Conservation (phyloP, 1,140 invertebrate species). For the Coenobita brevimanus region DNA sequence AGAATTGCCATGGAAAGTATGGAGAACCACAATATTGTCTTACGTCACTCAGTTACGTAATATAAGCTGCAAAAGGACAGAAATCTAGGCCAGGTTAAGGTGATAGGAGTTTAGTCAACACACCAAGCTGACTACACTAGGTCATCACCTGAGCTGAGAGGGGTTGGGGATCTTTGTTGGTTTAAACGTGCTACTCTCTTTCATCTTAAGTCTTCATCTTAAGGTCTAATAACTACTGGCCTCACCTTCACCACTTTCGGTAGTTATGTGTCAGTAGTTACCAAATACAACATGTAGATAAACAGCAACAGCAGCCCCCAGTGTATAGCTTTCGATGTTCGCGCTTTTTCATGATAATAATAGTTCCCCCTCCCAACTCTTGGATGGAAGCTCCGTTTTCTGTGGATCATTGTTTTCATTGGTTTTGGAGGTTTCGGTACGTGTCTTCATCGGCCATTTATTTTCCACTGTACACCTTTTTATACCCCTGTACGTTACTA, state of each 20-base stretch:
- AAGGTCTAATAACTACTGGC: slow-evolving; percentile 38
- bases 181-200: too few species aligned
- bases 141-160: too few species aligned
- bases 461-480: too few species aligned
- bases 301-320: slow-evolving; percentile 5
- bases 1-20: too few species aligned
- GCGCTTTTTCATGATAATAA: slow-evolving; percentile 27
- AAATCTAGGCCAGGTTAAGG: too few species aligned
- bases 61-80: too few species aligned
- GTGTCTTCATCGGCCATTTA: neutral
- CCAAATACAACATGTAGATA: slow-evolving; percentile 44
- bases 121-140: too few species aligned
- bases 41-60: too few species aligned
- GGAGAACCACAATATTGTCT: too few species aligned
- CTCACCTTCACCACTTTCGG: slow-evolving; percentile 51
- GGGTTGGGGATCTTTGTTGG: too few species aligned
- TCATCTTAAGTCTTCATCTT: slow-evolving; percentile 50
- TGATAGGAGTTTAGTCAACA: too few species aligned
- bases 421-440: neutral
- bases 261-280: slow-evolving; percentile 58
- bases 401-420: slow-evolving; percentile 4
- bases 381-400: slow-evolving; percentile 42
- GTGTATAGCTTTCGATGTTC: slow-evolving; percentile 52
- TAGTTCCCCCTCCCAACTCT: neutral
- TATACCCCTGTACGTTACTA: too few species aligned